phyloP scores from a whole-genome alignment of 2,888 invertebrate species.

The Argyra leucocephala region DNA sequence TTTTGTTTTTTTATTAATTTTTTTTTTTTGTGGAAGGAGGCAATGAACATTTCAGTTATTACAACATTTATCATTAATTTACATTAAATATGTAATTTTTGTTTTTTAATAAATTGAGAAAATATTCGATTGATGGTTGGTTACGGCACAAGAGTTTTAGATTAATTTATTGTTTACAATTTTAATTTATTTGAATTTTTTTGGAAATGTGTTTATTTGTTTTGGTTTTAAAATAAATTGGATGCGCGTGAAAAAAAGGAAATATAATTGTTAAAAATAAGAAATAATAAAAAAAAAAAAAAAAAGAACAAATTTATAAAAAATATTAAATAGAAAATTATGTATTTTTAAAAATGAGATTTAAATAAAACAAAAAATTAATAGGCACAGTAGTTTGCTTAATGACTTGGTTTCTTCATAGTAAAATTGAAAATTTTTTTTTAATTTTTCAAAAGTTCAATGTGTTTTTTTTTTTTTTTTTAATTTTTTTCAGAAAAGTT shows the following conservation, averaged over 20 bases:
- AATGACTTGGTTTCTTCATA: no score
- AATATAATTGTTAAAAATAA: slow-evolving; percentile 4
- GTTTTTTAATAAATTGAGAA: background rate
- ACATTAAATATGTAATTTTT: no score
- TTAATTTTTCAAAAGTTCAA: background rate
- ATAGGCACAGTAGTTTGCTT: background rate
- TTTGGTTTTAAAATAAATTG: background rate
- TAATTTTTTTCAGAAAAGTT: background rate
- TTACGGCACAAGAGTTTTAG: slow-evolving; percentile 9
- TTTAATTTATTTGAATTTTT: slow-evolving; percentile 5
- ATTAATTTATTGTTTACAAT: background rate
- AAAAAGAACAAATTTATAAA: background rate
- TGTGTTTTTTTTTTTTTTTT: background rate
- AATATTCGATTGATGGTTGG: slow-evolving; percentile 2
- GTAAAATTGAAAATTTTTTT: no score
- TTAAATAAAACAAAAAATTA: background rate
- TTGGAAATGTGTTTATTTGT: slow-evolving; percentile 1
- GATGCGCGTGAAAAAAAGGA: slow-evolving; percentile 9
- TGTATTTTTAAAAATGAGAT: background rate
- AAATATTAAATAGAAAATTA: background rate
- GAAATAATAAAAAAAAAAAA: slow-evolving; percentile 1
- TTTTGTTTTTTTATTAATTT: background rate
- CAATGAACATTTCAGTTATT: background rate
- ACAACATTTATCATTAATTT: background rate
- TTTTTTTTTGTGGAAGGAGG: background rate